Base-by-base conservation (phyloP, 2,797 vertebrate species). In the Oreortyx pictus region DNA sequence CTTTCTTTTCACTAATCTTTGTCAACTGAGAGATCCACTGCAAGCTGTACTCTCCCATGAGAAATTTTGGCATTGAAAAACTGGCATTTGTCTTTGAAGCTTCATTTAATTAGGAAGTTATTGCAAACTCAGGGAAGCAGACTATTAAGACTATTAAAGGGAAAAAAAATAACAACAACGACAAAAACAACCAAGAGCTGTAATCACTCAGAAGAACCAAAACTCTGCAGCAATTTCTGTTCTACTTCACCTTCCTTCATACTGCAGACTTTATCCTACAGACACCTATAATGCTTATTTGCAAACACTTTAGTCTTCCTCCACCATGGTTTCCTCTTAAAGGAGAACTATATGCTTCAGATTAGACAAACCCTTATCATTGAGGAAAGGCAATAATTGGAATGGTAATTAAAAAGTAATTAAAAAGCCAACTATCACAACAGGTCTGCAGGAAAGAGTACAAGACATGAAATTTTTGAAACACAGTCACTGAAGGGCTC, bases 21-120 rank as follows among this genome's bases (percentile, higher is more conserved):
- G 41, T 35, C 1, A 1, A 18, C 37, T 72, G 6, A 14, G n/a
- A 76, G 41, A 83, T 31, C 20, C 37, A 11, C n/a, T 37, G 8
- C 47, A 77, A 85, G 76, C 64, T 83, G 85, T 83, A 33, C 25
- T 78, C 49, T 49, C 23, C 72, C 39, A 37, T 68, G 54, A 77
- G 57, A 92, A 87, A 49, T 64, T 87, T 59, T 71, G 79, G 39
- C 72, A 85, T n/a, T 4, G 4, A 52, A 41, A 82, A 67, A 75
- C 9, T 50, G 23, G 24, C 33, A 88, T 92, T 83, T 95, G 41
- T 75, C 54, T 91, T 65, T n/a, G 19, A 83, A 93, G 82, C 85
- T 76, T 41, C 46, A 37, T 78, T 94, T 65, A 72, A 86, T 78
- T 77, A 80, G 61, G 74, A 87, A 89, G 92, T 54, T 23, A 54